phyloP scores from a whole-genome alignment of 2,113 vertebrate species.

The Myiagra hebetior region DNA sequence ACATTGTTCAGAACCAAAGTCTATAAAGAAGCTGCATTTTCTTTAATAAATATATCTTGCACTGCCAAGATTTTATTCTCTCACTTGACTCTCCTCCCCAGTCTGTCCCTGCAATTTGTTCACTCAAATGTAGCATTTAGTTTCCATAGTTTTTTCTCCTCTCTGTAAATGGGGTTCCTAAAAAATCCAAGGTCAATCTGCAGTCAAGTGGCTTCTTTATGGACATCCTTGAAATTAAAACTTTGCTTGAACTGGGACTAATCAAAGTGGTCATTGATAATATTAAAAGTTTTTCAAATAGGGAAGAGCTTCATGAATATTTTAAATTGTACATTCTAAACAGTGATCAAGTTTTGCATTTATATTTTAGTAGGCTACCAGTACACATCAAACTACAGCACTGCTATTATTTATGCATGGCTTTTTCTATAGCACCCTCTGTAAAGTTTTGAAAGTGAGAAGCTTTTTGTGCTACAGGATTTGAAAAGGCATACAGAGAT shows the following conservation, averaged over 20 bases:
- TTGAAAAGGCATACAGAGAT: neutral
- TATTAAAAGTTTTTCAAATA: neutral
- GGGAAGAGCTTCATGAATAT: neutral
- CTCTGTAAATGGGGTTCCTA: neutral
- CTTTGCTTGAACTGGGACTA: neutral
- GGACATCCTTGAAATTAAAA: neutral
- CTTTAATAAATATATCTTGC: slow-evolving; percentile 2
- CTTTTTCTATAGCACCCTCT: neutral
- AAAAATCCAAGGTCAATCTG: neutral
- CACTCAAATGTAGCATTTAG: neutral
- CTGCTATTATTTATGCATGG: neutral
- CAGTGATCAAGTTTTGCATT: neutral
- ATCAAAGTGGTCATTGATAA: neutral
- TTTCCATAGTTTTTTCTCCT: neutral
- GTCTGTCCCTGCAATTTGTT: neutral
- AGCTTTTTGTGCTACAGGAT: neutral
- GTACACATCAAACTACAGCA: neutral
- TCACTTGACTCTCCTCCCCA: neutral
- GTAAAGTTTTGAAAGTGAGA: neutral
- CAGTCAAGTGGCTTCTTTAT: neutral
- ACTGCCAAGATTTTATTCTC: slow-evolving; percentile 11
- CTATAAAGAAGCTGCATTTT: slow-evolving; percentile 6
- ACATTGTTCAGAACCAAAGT: slow-evolving; percentile 8
- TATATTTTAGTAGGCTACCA: neutral
- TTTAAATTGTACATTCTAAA: neutral